These are phyloP conservation scores for Scaptomyza graminum DNA, from an alignment of 1,140 invertebrate genomes.

Conservation along the genomic window DNA sequence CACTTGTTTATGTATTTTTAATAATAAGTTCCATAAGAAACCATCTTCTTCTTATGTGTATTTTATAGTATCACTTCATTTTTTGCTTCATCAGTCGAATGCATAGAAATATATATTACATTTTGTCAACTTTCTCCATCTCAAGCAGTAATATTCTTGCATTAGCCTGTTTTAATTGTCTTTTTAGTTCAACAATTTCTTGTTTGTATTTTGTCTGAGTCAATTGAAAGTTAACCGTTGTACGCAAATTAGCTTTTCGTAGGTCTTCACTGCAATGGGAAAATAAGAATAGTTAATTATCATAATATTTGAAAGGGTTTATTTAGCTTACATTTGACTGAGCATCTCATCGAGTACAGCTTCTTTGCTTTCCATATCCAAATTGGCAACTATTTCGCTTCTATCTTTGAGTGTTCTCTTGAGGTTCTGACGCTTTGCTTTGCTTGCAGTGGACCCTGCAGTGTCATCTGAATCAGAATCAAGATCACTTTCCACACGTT, in stretches of 20 bases:
- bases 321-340: constrained; percentile 15
- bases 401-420: background rate
- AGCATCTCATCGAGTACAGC: constrained; percentile 25
- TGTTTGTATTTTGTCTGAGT: constrained; percentile 4
- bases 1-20: no score
- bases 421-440: background rate
- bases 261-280: constrained; percentile 14
- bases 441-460: background rate
- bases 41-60: no score
- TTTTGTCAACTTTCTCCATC: background rate
- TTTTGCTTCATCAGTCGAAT: no score
- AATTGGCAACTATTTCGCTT: background rate
- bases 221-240: constrained; percentile 19
- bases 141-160: constrained; percentile 5
- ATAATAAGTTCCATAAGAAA: no score
- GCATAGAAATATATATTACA: background rate
- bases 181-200: background rate
- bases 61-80: background rate
- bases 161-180: background rate
- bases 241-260: background rate
- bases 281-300: background rate
- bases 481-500: background rate
- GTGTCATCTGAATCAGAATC: background rate
- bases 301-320: no score
- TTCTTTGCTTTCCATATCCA: constrained; percentile 20